These are phyloP conservation scores for Malachius bipustulatus DNA, from an alignment of 2,888 invertebrate genomes.

Conservation along the genomic window DNA sequence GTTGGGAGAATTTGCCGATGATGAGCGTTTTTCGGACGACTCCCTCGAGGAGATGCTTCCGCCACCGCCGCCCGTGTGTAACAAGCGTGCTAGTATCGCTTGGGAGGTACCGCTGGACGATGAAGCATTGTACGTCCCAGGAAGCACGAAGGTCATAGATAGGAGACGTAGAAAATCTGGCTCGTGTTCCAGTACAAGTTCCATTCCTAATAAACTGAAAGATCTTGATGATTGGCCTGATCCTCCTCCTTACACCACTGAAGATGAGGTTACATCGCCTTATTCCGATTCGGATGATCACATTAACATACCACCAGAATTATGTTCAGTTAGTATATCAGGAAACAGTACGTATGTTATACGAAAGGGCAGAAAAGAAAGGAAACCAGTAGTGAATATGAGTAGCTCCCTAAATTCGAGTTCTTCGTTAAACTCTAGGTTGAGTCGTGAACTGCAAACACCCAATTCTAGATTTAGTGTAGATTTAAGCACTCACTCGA, in stretches of 20 bases:
- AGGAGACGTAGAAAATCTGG: constrained; percentile 28
- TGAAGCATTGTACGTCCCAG: constrained; percentile 57
- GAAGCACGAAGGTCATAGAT: constrained; percentile 34
- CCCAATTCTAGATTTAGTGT: constrained; percentile 47
- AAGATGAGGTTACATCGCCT: constrained; percentile 56
- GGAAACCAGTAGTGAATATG: constrained; percentile 52
- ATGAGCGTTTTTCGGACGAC: constrained; percentile 70
- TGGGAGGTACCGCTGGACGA: constrained; percentile 75
- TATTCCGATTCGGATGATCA: constrained; percentile 49
- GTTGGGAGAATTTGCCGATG: constrained; percentile 38
- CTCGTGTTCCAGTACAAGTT: constrained; percentile 57
- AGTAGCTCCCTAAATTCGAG: constrained; percentile 43
- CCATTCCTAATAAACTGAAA: constrained; percentile 53
- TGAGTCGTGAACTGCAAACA: constrained; percentile 51
- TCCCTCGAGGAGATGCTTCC: constrained; percentile 67
- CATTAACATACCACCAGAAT: constrained; percentile 28
- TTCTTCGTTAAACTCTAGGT: constrained; percentile 48
- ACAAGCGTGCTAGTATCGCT: constrained; percentile 71
- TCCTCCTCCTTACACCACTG: constrained; percentile 53
- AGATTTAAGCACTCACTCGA: constrained; percentile 51
- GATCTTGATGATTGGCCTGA: constrained; percentile 68
- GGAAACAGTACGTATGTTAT: constrained; percentile 71
- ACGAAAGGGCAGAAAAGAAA: constrained; percentile 56
- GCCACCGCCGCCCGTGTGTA: constrained; percentile 44
- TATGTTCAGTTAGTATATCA: constrained; percentile 38